Evolutionary conservation across 1,140 invertebrate genomes (phyloP), one percentile per base, ranked within the genome.

Genomic region (Hyposmocoma kahamanoa): DNA sequence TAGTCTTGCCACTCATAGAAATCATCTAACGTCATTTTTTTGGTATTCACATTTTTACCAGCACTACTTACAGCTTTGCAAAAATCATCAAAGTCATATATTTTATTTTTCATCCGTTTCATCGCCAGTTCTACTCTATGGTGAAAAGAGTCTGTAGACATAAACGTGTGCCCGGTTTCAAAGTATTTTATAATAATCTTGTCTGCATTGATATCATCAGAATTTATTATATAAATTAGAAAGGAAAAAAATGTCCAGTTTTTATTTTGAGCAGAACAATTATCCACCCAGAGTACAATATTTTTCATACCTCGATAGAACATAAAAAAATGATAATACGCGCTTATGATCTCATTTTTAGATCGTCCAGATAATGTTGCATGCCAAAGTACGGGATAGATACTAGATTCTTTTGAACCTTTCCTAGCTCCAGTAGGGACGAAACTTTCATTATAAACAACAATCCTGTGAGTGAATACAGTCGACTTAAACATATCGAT

Each of bases 11-110:
- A n/a, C n/a, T n/a, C n/a, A n/a, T n/a, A 89, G 18, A 81, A 74
- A 0, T 82, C 78, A 18, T 68, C 72, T 9, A 84, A 55, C 17
- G 87, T 82, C 43, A 87, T 88, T 47, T 82, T 43, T 22, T 88
- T 86, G 13, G 87, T 10, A 4, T 76, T 70, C 6, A 47, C 20
- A 47, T 56, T 43, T 26, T 13, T 18, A 19, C 18, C 2, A 9
- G 34, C 34, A 38, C 19, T 38, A 10, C 28, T 22, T 24, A 57
- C 45, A 21, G 28, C 22, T 20, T 52, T 26, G 3, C 34, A 24
- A 28, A 67, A 77, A 56, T 80, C 72, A n/a, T 53, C 36, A 48
- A 73, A 73, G 51, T 73, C 62, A 21, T 65, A 72, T 4, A 67
- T 50, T 28, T 74, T 72, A 22, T 56, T 42, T 39, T 42, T 51